phyloP scores from a whole-genome alignment of 2,888 invertebrate genomes.

The Tortricodes alternella region DNA sequence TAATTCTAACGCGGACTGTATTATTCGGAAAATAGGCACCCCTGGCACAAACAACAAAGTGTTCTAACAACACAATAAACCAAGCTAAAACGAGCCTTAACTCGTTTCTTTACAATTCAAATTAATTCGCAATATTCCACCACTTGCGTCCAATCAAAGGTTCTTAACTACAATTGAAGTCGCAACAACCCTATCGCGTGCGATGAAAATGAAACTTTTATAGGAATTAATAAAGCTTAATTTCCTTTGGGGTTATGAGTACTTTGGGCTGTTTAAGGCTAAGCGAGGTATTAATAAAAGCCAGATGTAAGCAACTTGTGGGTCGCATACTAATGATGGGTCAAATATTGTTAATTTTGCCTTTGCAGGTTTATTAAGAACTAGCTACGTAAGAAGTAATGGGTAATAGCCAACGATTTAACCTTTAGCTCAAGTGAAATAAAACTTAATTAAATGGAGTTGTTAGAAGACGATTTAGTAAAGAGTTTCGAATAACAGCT shows the following conservation, averaged over 20 bases:
- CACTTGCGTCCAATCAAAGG: slow-evolving; percentile 1
- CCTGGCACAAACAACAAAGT: slow-evolving; percentile 5
- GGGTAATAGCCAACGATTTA: neutral
- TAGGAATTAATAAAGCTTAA: neutral
- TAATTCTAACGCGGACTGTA: slow-evolving; percentile 35
- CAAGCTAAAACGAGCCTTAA: neutral
- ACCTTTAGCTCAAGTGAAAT: neutral
- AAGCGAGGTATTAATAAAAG: slow-evolving; percentile 15
- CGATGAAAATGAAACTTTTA: neutral
- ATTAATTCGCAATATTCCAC: neutral
- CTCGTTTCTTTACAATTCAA: neutral
- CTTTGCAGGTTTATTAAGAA: slow-evolving; percentile 32
- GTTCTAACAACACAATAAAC: neutral
- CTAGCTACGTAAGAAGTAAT: slow-evolving; percentile 11
- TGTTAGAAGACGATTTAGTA: neutral
- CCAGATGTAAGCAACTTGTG: slow-evolving; percentile 31
- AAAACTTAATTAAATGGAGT: slow-evolving; percentile 2
- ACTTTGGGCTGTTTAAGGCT: neutral
- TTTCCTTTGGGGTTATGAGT: neutral
- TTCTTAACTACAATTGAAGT: neutral
- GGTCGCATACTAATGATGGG: slow-evolving; percentile 35
- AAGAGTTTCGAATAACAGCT: neutral
- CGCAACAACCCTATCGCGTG: neutral
- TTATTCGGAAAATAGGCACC: slow-evolving; percentile 28
- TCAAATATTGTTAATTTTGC: slow-evolving; percentile 36